Evolutionary conservation across 2,113 vertebrate species (phyloP).

Genomic region (Meleagris gallopavo): DNA sequence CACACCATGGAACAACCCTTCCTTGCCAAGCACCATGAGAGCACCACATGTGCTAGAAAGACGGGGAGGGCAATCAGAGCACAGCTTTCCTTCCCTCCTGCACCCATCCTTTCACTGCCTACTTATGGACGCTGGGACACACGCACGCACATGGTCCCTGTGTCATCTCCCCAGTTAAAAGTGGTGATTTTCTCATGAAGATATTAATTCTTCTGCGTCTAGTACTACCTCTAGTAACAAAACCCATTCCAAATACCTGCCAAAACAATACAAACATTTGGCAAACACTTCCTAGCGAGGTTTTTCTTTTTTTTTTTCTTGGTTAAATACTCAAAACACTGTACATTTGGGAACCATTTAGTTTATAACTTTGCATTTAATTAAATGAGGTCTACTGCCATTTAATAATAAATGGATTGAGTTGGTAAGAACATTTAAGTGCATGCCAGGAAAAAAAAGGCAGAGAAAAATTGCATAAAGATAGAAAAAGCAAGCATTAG

Average conservation of each 20-base stretch:
- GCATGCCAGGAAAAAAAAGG: not conserved
- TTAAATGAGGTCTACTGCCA: constrained; percentile 64
- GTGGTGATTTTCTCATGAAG: not conserved
- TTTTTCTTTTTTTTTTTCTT: not conserved
- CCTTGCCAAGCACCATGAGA: not conserved
- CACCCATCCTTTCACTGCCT: not conserved
- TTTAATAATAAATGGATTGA: constrained; percentile 63
- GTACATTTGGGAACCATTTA: constrained; percentile 64
- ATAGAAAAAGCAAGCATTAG: not conserved
- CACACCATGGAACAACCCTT: not conserved
- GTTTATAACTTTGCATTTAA: constrained; percentile 67
- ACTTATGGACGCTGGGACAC: not conserved
- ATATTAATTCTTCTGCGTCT: not conserved
- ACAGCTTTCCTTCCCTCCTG: not conserved
- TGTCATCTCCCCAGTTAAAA: not conserved
- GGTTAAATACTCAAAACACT: constrained; percentile 4
- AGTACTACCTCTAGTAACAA: not conserved
- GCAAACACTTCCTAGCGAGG: not conserved
- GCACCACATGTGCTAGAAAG: not conserved
- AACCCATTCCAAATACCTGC: constrained; percentile 19
- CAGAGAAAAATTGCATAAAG: not conserved
- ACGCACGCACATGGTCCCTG: accelerated
- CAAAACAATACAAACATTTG: constrained; percentile 61
- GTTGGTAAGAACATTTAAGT: constrained; percentile 24
- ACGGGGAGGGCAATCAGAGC: not conserved